Evolutionary conservation across 1,140 invertebrate genomes (phyloP).

Genomic region (Elymnias hypermnestra): DNA sequence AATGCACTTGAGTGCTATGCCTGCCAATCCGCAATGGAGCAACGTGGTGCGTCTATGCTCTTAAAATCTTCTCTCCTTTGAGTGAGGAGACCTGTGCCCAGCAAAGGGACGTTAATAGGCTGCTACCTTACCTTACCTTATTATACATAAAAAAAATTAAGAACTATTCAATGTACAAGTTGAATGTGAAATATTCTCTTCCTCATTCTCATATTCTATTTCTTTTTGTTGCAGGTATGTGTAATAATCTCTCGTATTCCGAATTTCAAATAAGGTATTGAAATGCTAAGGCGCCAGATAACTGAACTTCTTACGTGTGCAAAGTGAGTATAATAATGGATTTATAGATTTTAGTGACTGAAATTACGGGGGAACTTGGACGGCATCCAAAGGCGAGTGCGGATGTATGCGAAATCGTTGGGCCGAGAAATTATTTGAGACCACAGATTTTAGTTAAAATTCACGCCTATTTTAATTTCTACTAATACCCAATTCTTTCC

Average conservation of each 20-base stretch:
- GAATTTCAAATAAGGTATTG: conserved; percentile 15
- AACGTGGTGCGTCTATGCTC: no score
- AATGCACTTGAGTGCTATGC: no score
- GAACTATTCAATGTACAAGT: no score
- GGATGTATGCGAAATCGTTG: conserved; percentile 27
- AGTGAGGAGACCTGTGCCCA: no score
- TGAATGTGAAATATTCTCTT: conserved; percentile 9
- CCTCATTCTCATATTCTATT: conserved; percentile 12
- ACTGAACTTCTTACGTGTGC: conserved; percentile 14
- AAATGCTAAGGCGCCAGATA: conserved; percentile 23
- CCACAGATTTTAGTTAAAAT: conserved; percentile 9
- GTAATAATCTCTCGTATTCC: conserved; percentile 1
- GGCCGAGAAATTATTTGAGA: conserved; percentile 29
- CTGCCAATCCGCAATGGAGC: no score
- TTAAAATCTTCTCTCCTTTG: no score
- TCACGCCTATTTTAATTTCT: no score
- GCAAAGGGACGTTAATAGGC: no score
- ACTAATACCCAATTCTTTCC: no score
- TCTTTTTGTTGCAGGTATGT: conserved; percentile 28
- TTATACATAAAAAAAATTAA: no score
- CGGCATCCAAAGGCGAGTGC: conserved; percentile 39
- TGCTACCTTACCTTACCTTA: no score
- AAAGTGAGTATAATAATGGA: conserved; percentile 15
- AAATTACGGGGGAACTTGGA: conserved; percentile 45
- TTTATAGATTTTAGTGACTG: conserved; percentile 37